Conservation (phyloP, 1,140 invertebrate genomes). For the Sminthurides bifidus region DNA sequence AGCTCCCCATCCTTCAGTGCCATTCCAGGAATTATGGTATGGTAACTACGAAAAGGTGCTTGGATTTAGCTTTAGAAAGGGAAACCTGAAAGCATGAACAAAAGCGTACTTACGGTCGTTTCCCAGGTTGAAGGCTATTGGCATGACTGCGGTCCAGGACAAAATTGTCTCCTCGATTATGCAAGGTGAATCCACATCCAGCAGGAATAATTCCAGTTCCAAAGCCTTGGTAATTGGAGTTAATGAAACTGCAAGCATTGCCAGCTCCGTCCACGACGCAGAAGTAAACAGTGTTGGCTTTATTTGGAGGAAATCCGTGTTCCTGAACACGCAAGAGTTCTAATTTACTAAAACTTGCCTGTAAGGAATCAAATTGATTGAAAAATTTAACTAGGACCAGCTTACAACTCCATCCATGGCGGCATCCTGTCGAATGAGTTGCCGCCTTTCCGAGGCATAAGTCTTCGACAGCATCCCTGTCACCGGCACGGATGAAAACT, state of each 20-base stretch:
- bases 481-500: slow-evolving; percentile 33
- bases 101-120: slow-evolving; percentile 23
- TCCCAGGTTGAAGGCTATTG: slow-evolving; percentile 22
- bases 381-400: not conserved
- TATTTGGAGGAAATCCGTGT: slow-evolving; percentile 27
- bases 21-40: slow-evolving; percentile 39
- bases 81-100: slow-evolving; percentile 33
- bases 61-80: slow-evolving; percentile 33
- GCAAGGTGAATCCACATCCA: slow-evolving; percentile 39
- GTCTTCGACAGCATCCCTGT: slow-evolving; percentile 34
- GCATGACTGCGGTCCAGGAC: slow-evolving; percentile 18
- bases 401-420: slow-evolving; percentile 28
- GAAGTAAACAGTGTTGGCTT: slow-evolving; percentile 39
- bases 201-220: slow-evolving; percentile 39
- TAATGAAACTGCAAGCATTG: slow-evolving; percentile 38
- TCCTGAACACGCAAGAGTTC: slow-evolving; percentile 14
- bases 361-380: not conserved
- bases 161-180: slow-evolving; percentile 33
- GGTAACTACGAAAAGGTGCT: slow-evolving; percentile 31
- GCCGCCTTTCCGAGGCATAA: slow-evolving; percentile 35
- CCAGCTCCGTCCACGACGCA: slow-evolving; percentile 37
- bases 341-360: not conserved
- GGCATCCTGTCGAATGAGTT: slow-evolving; percentile 30
- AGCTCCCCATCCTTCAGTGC: slow-evolving; percentile 27
- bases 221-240: slow-evolving; percentile 38